These are phyloP conservation scores for Seriola aureovittata DNA, from an alignment of 2,113 vertebrate genomes.

Conservation along the genomic window DNA sequence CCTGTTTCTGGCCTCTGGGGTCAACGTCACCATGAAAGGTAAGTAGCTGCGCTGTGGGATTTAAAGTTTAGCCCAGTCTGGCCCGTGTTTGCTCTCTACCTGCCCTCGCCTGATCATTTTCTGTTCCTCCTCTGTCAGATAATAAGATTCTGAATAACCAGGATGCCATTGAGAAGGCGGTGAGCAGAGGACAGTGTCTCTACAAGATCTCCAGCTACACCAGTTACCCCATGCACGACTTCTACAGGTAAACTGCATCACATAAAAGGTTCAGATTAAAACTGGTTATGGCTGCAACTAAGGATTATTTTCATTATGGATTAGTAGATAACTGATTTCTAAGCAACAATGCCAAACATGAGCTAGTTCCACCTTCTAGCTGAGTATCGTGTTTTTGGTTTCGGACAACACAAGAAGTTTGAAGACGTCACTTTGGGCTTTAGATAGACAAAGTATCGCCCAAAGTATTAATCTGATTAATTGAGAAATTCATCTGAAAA, in stretches of 20 bases:
- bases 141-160: slow-evolving; percentile 99
- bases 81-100: not conserved
- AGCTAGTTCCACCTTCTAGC: not conserved
- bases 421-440: too few species aligned
- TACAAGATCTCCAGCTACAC: slow-evolving; percentile 99
- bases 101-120: not conserved
- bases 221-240: slow-evolving; percentile 99
- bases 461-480: not conserved
- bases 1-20: slow-evolving; percentile 97
- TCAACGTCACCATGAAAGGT: slow-evolving; percentile 99
- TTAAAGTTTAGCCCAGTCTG: not conserved
- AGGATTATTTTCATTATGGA: not conserved
- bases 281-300: not conserved
- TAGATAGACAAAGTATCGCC: not conserved
- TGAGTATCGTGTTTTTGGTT: too few species aligned
- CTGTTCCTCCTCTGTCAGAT: slow-evolving; percentile 82
- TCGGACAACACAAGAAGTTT: not conserved
- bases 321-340: not conserved
- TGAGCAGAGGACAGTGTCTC: slow-evolving; percentile 98
- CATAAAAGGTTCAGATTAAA: not conserved
- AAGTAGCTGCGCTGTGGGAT: not conserved
- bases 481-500: not conserved
- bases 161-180: slow-evolving; percentile 99
- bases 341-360: not conserved
- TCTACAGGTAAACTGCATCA: slow-evolving; percentile 92